These are phyloP conservation scores for Melanotaenia duboulayi DNA, from an alignment of 2,113 vertebrate genomes.

Conservation along the genomic window DNA sequence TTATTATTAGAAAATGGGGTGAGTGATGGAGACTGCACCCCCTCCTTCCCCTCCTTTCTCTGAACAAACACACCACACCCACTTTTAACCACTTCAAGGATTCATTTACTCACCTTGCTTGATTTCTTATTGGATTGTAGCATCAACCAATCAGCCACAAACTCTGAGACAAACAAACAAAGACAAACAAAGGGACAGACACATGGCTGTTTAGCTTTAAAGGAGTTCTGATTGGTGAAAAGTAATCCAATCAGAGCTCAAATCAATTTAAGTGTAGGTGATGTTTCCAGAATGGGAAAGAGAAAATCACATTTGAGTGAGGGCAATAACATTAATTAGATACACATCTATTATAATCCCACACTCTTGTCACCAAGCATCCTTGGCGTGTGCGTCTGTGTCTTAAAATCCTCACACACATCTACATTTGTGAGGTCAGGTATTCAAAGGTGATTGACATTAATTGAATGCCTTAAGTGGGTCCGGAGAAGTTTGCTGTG, in stretches of 20 bases:
- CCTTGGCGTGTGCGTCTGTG: neutral
- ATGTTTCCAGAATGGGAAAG: conserved; percentile 4
- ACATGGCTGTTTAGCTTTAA: neutral
- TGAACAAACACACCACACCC: conserved; percentile 36
- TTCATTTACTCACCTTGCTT: conserved; percentile 10
- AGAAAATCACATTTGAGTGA: conserved; percentile 1
- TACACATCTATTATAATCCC: neutral
- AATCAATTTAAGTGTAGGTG: conserved; percentile 21
- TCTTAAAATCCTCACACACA: no score
- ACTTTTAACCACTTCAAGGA: neutral
- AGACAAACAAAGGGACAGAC: conserved; percentile 38
- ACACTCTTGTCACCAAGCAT: neutral
- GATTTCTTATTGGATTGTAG: conserved; percentile 19
- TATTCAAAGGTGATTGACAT: neutral
- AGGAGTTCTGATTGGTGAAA: conserved; percentile 39
- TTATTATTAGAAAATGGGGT: conserved; percentile 67
- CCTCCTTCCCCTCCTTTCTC: neutral
- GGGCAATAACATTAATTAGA: neutral
- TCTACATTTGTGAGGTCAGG: neutral
- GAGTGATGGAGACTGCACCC: conserved; percentile 23
- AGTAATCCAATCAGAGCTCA: conserved; percentile 21
- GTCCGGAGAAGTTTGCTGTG: neutral
- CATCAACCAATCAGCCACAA: conserved; percentile 39
- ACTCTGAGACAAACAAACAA: conserved; percentile 40
- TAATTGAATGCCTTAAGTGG: conserved; percentile 1